These are phyloP conservation scores for Indri indri DNA, from an alignment of 2,113 vertebrate genomes.

Conservation along the genomic window DNA sequence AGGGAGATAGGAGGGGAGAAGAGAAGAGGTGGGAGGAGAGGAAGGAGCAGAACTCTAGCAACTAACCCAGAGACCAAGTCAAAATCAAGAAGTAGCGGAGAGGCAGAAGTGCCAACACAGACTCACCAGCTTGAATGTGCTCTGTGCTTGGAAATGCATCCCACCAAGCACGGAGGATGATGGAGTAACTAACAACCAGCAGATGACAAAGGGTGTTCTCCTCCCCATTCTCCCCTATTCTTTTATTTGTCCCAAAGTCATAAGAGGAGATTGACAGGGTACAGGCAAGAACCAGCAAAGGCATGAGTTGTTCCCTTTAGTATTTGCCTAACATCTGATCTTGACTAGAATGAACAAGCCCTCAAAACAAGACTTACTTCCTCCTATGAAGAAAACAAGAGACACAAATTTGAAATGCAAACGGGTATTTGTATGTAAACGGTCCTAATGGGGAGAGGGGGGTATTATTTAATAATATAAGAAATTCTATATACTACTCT, in stretches of 20 bases:
- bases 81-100: not conserved
- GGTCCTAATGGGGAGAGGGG: not conserved
- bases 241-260: not conserved
- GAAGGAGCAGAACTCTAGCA: not conserved
- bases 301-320: not conserved
- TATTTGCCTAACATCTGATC: not conserved
- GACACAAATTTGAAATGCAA: not conserved
- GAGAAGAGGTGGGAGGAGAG: rapidly evolving
- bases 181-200: not conserved
- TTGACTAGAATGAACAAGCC: not conserved
- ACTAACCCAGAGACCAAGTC: not conserved
- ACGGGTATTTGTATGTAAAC: not conserved
- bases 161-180: not conserved
- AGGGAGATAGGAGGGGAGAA: rapidly evolving
- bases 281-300: not conserved
- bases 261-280: not conserved
- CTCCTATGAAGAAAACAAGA: not conserved
- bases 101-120: not conserved
- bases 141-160: not conserved
- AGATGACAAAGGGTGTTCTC: not conserved
- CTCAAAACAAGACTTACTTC: not conserved
- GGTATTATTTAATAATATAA: not conserved
- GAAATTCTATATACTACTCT: not conserved
- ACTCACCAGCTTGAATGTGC: not conserved
- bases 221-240: not conserved